Evolutionary conservation across 1,140 invertebrate genomes (phyloP).

Genomic region (Andricus grossulariae): DNA sequence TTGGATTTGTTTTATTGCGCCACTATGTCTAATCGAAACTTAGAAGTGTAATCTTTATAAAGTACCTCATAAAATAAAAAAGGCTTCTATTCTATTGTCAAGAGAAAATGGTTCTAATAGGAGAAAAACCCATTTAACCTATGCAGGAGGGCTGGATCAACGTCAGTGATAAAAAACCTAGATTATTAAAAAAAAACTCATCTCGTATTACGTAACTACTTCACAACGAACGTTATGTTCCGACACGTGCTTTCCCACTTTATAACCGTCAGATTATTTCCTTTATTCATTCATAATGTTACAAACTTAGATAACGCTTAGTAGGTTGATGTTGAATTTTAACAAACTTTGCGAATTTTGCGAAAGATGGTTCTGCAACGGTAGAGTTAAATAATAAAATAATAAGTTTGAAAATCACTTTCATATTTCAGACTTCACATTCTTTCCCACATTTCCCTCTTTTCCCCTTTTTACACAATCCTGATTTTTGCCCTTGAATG

Average conservation of each 20-base stretch:
- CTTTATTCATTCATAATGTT: neutral
- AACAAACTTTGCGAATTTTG: too few relatives aligned
- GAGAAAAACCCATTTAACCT: slow-evolving; percentile 1
- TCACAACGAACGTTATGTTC: neutral
- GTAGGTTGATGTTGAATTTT: too few relatives aligned
- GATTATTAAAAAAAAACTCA: neutral
- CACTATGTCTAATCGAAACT: too few relatives aligned
- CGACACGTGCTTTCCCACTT: neutral
- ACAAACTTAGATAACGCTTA: too few relatives aligned
- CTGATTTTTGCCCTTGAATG: too few relatives aligned
- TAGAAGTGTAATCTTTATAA: neutral
- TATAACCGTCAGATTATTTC: neutral
- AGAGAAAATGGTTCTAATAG: neutral
- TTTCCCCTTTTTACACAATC: neutral
- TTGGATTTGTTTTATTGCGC: too few relatives aligned
- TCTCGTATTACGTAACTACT: slow-evolving; percentile 4
- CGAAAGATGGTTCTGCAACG: too few relatives aligned
- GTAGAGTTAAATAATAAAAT: too few relatives aligned
- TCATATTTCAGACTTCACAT: too few relatives aligned
- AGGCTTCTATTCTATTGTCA: neutral
- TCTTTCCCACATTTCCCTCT: too few relatives aligned
- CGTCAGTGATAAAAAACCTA: slow-evolving; percentile 10
- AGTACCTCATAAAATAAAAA: neutral
- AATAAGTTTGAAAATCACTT: too few relatives aligned
- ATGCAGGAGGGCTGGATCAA: neutral